These are phyloP conservation scores for Sturnus vulgaris DNA, from an alignment of 2,113 vertebrate species.

Conservation along the genomic window DNA sequence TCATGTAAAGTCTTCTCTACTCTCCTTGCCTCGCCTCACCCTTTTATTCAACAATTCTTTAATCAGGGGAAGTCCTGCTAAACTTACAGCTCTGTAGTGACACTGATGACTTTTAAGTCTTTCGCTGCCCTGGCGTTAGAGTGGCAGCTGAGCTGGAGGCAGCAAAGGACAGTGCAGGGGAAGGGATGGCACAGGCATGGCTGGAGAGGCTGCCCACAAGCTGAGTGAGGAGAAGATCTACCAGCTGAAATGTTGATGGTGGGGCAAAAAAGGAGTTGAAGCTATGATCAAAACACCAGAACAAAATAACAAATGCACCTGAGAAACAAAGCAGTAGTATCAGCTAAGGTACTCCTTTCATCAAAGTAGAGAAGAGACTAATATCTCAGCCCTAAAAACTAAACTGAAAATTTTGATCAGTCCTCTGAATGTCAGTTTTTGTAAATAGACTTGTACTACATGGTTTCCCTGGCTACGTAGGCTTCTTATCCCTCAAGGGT, in stretches of 20 bases:
- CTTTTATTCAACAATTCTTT: neutral
- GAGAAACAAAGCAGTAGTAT: neutral
- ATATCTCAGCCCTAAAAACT: neutral
- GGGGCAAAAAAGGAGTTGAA: neutral
- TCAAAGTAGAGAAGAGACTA: neutral
- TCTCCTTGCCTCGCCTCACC: fast-evolving
- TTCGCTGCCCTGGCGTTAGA: neutral
- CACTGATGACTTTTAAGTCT: neutral
- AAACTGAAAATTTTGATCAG: neutral
- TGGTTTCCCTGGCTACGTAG: neutral
- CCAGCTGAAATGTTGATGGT: neutral
- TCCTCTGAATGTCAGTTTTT: neutral
- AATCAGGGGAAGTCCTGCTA: neutral
- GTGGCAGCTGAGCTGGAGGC: neutral
- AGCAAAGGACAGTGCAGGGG: neutral
- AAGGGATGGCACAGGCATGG: no score
- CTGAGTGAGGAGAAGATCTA: neutral
- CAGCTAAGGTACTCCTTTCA: neutral
- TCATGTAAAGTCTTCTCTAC: neutral
- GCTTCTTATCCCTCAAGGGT: neutral
- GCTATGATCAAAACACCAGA: neutral
- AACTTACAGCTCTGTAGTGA: neutral
- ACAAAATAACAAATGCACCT: neutral
- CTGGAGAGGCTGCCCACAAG: neutral
- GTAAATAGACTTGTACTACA: neutral